Evolutionary conservation across 2,797 vertebrate species (phyloP).

Genomic region (Adelosebastes latens): DNA sequence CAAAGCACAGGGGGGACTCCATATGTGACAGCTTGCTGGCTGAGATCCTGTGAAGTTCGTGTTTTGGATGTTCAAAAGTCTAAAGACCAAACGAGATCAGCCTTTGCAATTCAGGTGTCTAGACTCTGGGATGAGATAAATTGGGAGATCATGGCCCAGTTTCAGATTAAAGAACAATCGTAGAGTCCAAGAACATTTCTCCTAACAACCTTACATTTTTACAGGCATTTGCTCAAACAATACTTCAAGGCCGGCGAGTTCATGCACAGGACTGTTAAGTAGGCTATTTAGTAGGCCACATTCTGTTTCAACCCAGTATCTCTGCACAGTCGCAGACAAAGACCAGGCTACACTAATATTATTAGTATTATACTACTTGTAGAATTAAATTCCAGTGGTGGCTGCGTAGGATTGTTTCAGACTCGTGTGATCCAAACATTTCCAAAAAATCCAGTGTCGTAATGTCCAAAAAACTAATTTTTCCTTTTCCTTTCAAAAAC

Average conservation of each 20-base stretch:
- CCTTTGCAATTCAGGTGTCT: background rate
- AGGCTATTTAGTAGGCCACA: no score
- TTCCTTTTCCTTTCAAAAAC: no score
- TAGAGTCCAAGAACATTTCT: background rate
- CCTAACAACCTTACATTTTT: background rate
- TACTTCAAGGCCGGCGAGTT: background rate
- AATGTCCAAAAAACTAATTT: no score
- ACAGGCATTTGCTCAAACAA: background rate
- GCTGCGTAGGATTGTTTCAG: no score
- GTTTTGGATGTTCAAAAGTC: background rate
- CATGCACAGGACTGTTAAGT: background rate
- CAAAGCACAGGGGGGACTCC: conserved; percentile 1
- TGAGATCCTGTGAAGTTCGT: conserved; percentile 5
- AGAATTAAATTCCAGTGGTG: no score
- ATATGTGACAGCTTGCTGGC: background rate
- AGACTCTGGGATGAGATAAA: background rate
- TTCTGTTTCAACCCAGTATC: no score
- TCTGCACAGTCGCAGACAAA: no score
- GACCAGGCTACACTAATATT: no score
- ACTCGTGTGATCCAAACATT: no score
- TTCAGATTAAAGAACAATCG: background rate
- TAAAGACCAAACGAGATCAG: background rate
- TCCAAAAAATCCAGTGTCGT: no score
- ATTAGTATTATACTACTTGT: no score
- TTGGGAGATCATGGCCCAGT: background rate